Evolutionary conservation across 2,113 vertebrate genomes (phyloP).

Genomic region (Tretioscincus oriximinensis): DNA sequence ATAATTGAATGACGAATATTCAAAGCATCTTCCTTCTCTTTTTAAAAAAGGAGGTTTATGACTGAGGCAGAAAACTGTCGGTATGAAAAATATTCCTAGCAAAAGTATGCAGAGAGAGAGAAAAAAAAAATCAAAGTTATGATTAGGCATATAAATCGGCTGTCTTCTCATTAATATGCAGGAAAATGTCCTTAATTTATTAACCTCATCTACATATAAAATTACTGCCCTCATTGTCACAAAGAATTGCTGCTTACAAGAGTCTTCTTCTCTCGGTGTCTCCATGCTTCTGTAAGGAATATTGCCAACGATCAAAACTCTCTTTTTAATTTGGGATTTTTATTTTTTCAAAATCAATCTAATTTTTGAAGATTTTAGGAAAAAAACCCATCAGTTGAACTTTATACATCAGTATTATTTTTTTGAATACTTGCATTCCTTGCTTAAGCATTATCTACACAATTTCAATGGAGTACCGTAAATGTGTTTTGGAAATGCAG

Average conservation of each 20-base stretch:
- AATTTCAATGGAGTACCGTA: too few relatives aligned
- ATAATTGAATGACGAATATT: slow-evolving; percentile 53
- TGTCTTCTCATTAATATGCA: slow-evolving; percentile 65
- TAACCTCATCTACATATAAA: slow-evolving; percentile 67
- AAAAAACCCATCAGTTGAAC: not conserved
- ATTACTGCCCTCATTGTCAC: slow-evolving; percentile 38
- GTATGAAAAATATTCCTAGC: slow-evolving; percentile 58
- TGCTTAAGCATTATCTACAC: too few relatives aligned
- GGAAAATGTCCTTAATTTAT: slow-evolving; percentile 67
- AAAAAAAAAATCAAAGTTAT: slow-evolving; percentile 54
- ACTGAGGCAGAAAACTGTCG: slow-evolving; percentile 44
- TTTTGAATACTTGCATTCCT: too few relatives aligned
- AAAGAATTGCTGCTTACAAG: slow-evolving; percentile 39
- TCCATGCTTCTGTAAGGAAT: not conserved
- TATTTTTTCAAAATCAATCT: not conserved
- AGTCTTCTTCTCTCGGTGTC: slow-evolving; percentile 38
- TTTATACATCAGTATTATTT: too few relatives aligned
- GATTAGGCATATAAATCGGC: slow-evolving; percentile 63
- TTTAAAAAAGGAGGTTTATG: slow-evolving; percentile 25
- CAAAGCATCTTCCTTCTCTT: slow-evolving; percentile 31
- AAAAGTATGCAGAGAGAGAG: slow-evolving; percentile 50
- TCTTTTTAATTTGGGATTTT: not conserved
- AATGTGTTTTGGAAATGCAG: too few relatives aligned
- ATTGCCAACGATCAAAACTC: not conserved
- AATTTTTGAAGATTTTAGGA: not conserved